These are phyloP conservation scores for Napeogenes inachia DNA, from an alignment of 2,888 invertebrate species.

Conservation along the genomic window DNA sequence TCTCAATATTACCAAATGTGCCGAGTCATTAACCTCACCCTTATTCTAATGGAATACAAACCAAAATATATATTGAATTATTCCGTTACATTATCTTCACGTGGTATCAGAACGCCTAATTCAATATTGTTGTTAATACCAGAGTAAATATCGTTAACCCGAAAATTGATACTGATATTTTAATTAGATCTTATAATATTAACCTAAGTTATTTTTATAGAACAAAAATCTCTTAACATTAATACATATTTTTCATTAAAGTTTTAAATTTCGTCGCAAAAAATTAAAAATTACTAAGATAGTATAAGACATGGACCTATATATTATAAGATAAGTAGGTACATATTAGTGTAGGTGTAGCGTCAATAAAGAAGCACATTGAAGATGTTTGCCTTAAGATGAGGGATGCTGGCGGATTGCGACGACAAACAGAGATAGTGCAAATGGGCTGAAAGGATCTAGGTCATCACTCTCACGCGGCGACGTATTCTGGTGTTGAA, in stretches of 20 bases:
- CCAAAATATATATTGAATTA: too few relatives aligned
- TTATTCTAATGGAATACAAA: constrained; percentile 10
- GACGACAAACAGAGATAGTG: constrained; percentile 71
- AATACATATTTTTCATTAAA: too few relatives aligned
- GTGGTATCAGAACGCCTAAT: background rate
- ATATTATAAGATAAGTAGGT: background rate
- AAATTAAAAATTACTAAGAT: background rate
- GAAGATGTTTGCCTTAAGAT: constrained; percentile 26
- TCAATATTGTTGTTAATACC: background rate
- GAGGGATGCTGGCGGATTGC: constrained; percentile 54
- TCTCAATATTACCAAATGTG: constrained; percentile 48
- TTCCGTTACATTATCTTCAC: background rate
- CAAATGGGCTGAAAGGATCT: constrained; percentile 69
- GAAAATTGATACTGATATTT: background rate
- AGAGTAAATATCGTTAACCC: background rate
- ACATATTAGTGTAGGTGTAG: constrained; percentile 3
- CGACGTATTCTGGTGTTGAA: constrained; percentile 26
- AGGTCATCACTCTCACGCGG: constrained; percentile 57
- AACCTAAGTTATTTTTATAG: too few relatives aligned
- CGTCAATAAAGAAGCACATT: constrained; percentile 7
- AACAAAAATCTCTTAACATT: too few relatives aligned
- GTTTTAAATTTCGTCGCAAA: background rate
- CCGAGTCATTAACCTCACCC: constrained; percentile 9
- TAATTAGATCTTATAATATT: too few relatives aligned
- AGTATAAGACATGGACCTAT: background rate